Base-by-base conservation (phyloP, 2,113 vertebrate species). In the Chiloscyllium plagiosum region DNA sequence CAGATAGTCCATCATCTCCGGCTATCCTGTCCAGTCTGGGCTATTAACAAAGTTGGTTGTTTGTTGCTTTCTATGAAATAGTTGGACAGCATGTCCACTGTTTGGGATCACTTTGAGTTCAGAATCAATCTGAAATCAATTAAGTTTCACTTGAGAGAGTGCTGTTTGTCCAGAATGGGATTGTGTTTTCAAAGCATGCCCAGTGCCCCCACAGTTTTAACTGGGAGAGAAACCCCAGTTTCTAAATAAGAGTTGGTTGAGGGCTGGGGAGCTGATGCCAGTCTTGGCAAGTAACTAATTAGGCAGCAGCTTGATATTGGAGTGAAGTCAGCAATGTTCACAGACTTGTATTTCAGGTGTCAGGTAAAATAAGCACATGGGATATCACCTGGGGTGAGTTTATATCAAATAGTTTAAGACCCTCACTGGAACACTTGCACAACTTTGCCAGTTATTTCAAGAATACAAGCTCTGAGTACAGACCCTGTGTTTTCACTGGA, bases 1-100 rank as follows among this genome's bases (percentile, higher is more conserved):
- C 96, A 95, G 83, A 96, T 96, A 96, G 95, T 42, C 22, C 89
- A 37, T n/a, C 8, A 33, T 8, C 33, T 61, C 52, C 61, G 17
- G 17, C 61, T 3, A 37, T 8, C 89, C 33, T 3, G 19, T 66
- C 89, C 2, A 66, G n/a, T 93, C 19, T 3, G 7, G 65, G 17
- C 19, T 37, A 20, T 29, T 19, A 22, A 37, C 4, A 42, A 66
- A 66, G 7, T 52, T 56, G 2, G 22, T 56, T n/a, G 52, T 50
- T 47, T 13, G 24, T 19, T 47, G 42, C 42, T 19, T 1, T 29
- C 17, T 37, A n/a, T 15, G 33, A 15, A 17, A n/a, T 4, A 65
- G 56, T 90, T 61, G 15, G 3, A 65, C 56, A 61, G 56, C 56
- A 2, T 12, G 56, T 12, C 56, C 56, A 61, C 56, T 61, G 56